Evolutionary conservation across 2,113 vertebrate species (phyloP), one percentile per base, ranked within the genome.

Genomic region (Xiphophorus couchianus): DNA sequence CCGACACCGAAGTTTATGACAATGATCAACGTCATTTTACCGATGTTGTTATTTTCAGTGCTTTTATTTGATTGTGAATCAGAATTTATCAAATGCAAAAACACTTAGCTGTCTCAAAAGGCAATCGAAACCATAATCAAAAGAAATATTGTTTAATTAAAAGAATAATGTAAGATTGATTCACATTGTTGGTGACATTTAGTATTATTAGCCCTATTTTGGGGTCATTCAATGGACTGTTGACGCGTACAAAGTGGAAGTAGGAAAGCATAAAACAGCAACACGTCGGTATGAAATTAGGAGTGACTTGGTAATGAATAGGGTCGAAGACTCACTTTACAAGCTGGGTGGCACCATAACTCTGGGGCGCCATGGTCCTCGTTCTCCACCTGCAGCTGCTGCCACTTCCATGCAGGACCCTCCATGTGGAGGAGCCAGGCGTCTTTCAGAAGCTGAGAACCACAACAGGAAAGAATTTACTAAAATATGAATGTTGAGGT

Each of bases 311-410:
- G 51, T 3, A n/a, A 9, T 11, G 22, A 48, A 58, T 3, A 0
- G 22, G 19, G 51, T 48, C 27, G 27, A 61, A 83, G 83, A 77
- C 95, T 89, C 85, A 99, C 98, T 95, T 95, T 93, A 91, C 98
- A 99, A 0, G 98, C 98, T 0, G 98, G 98, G 73, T 99, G 98
- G 80, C 98, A 99, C 98, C 98, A 99, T 33, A 99, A 92, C 73
- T 99, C 98, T 0, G 98, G 98, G 17, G 98, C 98, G 8, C 97
- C 97, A 0, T 99, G 98, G 51, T 99, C 98, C 83, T 99, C 98
- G 0, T 98, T 98, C 84, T 98, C 97, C 62, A 99, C 98, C 78
- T 96, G 97, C 81, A 99, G 95, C 3, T 97, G 96, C 93, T 98
- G 96, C 98, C 98, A 99, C 0, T 92, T 93, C 98, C 98, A 99